Evolutionary conservation across 1,140 invertebrate genomes (phyloP).

Genomic region (Pantala flavescens): DNA sequence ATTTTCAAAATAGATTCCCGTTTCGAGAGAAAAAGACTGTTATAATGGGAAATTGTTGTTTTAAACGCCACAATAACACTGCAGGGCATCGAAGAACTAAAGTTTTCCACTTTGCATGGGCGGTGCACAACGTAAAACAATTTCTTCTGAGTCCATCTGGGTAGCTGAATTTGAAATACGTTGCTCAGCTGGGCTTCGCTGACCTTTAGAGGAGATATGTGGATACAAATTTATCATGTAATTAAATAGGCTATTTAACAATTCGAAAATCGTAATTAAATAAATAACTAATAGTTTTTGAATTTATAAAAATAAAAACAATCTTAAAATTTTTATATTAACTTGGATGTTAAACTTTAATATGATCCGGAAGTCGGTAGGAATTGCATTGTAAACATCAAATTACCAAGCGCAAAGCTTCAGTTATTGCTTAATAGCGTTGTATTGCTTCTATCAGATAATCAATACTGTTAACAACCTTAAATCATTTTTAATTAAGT

Average conservation of each 20-base stretch:
- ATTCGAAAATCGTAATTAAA: background rate
- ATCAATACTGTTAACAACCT: background rate
- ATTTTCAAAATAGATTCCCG: slow-evolving; percentile 2
- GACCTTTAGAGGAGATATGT: slow-evolving; percentile 9
- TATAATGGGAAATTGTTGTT: background rate
- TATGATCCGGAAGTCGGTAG: background rate
- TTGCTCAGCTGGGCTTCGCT: slow-evolving; percentile 6
- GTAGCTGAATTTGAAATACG: slow-evolving; percentile 9
- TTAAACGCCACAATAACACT: background rate
- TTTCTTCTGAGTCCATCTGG: slow-evolving; percentile 4
- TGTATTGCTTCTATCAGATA: background rate
- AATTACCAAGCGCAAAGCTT: no score
- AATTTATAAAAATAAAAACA: no score
- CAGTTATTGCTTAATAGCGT: no score
- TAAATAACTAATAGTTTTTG: no score
- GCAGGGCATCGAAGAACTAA: background rate
- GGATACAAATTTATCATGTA: slow-evolving; percentile 3
- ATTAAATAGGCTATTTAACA: background rate
- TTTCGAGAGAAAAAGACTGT: background rate
- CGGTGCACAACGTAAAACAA: slow-evolving; percentile 4
- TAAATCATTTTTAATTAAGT: background rate
- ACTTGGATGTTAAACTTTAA: background rate
- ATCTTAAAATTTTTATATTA: background rate
- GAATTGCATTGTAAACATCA: background rate
- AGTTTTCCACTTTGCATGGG: background rate